Percentiles rank a stretch among this genome's conserved stretches.
Evolutionary conservation across 2,888 invertebrate species (phyloP).

Genomic region (Merodon equestris): DNA sequence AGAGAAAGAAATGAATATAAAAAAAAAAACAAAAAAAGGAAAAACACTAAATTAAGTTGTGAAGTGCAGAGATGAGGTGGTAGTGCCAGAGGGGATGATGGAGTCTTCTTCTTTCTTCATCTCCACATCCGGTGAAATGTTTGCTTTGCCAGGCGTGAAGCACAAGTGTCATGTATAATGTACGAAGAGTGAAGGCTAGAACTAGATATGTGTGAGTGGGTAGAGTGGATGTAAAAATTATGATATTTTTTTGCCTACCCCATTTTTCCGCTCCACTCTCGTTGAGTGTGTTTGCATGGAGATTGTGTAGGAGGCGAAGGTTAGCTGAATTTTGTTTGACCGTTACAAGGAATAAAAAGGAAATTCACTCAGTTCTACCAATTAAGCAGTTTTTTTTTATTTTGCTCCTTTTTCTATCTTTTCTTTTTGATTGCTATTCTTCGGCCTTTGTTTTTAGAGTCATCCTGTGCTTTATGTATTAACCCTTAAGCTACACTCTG

Average conservation of each 20-base stretch:
- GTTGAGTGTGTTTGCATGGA: no score
- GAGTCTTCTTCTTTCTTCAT: constrained; percentile 33
- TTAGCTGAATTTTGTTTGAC: constrained; percentile 59
- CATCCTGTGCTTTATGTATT: no score
- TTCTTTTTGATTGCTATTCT: neutral
- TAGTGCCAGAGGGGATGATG: neutral
- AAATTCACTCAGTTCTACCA: constrained; percentile 19
- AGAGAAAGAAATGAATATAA: constrained; percentile 32
- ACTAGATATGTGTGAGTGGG: constrained; percentile 2
- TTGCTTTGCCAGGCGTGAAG: constrained; percentile 65
- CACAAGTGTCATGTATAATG: constrained; percentile 67
- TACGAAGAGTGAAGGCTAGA: constrained; percentile 51
- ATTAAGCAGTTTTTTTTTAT: constrained; percentile 32
- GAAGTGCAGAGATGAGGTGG: constrained; percentile 39
- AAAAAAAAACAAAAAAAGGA: no score
- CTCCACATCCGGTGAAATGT: constrained; percentile 63
- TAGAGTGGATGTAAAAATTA: constrained; percentile 44
- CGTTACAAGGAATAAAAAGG: constrained; percentile 34
- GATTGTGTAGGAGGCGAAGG: constrained; percentile 26
- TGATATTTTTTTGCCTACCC: constrained; percentile 5
- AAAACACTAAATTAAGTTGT: constrained; percentile 58
- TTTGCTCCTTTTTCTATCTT: neutral
- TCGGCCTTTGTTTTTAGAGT: neutral
- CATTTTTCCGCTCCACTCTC: constrained; percentile 1
- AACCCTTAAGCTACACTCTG: neutral